These are phyloP conservation scores for Ashinkailepas kermadecensis DNA, from an alignment of 2,888 invertebrate genomes.

Conservation along the genomic window DNA sequence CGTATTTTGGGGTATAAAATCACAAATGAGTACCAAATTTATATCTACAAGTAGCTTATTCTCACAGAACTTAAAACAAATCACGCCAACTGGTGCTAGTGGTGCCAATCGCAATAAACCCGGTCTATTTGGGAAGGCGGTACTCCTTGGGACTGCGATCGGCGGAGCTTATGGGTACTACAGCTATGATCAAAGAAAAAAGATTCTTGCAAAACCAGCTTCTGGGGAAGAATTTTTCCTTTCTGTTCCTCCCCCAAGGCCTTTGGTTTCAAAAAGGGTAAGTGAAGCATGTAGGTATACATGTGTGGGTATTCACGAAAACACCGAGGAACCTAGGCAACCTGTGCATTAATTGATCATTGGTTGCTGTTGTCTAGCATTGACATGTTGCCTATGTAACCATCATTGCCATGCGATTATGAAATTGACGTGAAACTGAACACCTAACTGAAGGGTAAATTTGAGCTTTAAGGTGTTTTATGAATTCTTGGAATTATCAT, in stretches of 20 bases:
- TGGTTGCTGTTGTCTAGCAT: no score
- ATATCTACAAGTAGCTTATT: background rate
- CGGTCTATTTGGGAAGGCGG: background rate
- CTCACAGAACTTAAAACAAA: no score
- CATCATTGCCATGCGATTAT: background rate
- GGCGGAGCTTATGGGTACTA: background rate
- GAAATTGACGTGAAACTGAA: background rate
- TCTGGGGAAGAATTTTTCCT: background rate
- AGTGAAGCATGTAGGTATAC: background rate
- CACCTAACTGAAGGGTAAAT: no score
- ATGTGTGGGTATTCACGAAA: background rate
- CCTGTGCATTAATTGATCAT: no score
- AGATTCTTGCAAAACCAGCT: background rate
- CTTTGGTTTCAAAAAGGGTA: background rate
- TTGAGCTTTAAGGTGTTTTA: no score
- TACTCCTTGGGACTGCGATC: background rate
- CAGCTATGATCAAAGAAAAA: constrained; percentile 3
- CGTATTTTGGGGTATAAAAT: background rate
- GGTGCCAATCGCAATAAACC: background rate
- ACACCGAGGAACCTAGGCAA: background rate
- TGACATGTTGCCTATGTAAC: background rate
- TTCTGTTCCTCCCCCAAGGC: background rate
- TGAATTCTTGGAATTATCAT: no score
- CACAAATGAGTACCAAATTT: background rate
- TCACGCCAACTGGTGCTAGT: background rate